Base-by-base conservation (phyloP, 1,140 invertebrate genomes). In the Drosophila chauvacae region DNA sequence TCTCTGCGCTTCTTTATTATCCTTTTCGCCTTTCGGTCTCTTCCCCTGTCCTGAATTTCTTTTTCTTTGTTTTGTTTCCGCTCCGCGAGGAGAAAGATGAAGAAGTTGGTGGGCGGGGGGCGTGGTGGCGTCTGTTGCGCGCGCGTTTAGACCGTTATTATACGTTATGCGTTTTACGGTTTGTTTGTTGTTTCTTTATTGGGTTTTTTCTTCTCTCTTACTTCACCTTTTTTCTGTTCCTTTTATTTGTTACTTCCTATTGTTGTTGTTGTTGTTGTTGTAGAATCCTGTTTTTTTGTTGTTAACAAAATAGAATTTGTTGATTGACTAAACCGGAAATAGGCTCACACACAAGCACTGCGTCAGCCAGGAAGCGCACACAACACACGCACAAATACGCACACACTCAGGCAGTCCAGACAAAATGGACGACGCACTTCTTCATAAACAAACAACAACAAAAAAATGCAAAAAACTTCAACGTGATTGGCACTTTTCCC, bases 401-500 rank as follows among this genome's bases (percentile, higher is more conserved):
- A 51, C 45, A 53, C 44, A 61, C 45, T 53, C 30, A 35, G 7
- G 59, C 33, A 20, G 18, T 7, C 26, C 66, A 83, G 61, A 83
- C 80, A 84, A 80, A 80, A 84, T 79, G 76, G 81, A 83, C 75
- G 80, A 80, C 77, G 74, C 58, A 57, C 44, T 61, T 61, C 14
- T 20, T 39, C 14, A 26, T 56, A 37, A 39, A 39, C 57, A 42
- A 61, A 64, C 23, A 18, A 35, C 33, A 35, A 33, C 9, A 16
- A 56, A 39, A 37, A 26, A n/a, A 39, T 14, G n/a, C 39, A 58
- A 60, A 69, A 42, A 42, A 74, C 37, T 63, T 56, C 5, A 23
- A 56, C 1, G 23, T 39, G 51, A 55, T 63, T 55, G 33, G 26
- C 48, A 41, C 60, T 55, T 39, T 28, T 51, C 23, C 35, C 18